phyloP scores from a whole-genome alignment of 2,113 vertebrate genomes.

The Girardinichthys multiradiatus region DNA sequence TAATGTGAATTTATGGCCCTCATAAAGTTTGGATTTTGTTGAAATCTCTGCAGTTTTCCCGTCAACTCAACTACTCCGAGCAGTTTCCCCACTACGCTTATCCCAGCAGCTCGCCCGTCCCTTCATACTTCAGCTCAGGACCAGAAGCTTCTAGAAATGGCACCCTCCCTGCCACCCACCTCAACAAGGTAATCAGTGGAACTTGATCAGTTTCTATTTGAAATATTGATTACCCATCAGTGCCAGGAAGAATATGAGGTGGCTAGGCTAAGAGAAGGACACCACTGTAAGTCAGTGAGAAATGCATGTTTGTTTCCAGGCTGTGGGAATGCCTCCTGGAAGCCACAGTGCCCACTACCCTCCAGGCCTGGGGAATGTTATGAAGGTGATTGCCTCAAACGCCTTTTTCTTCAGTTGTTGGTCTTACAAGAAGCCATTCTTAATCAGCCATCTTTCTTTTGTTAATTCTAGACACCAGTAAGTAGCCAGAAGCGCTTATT shows the following conservation, averaged over 20 bases:
- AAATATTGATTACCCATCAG: constrained; percentile 26
- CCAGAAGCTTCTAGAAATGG: constrained; percentile 76
- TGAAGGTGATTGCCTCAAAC: constrained; percentile 76
- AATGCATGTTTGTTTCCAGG: constrained; percentile 70
- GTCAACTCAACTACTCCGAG: constrained; percentile 75
- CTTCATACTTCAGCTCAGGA: constrained; percentile 85
- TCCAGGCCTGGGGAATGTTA: constrained; percentile 77
- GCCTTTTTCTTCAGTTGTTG: neutral
- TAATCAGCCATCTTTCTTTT: neutral
- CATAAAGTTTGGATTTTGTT: neutral
- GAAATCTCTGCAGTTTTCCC: constrained; percentile 48
- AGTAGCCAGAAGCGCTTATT: constrained; percentile 90
- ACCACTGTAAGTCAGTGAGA: constrained; percentile 7
- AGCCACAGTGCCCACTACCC: constrained; percentile 76
- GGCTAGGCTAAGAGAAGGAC: neutral
- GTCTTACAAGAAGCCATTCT: neutral
- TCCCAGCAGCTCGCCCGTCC: constrained; percentile 81
- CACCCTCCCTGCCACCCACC: constrained; percentile 77
- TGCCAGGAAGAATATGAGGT: constrained; percentile 10
- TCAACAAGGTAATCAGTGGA: constrained; percentile 84
- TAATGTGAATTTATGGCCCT: neutral
- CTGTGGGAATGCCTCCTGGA: constrained; percentile 84
- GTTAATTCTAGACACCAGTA: constrained; percentile 82
- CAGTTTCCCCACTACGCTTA: constrained; percentile 71
- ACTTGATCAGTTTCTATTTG: neutral